Evolutionary conservation across 2,113 vertebrate genomes (phyloP).

Genomic region (Eretmochelys imbricata): DNA sequence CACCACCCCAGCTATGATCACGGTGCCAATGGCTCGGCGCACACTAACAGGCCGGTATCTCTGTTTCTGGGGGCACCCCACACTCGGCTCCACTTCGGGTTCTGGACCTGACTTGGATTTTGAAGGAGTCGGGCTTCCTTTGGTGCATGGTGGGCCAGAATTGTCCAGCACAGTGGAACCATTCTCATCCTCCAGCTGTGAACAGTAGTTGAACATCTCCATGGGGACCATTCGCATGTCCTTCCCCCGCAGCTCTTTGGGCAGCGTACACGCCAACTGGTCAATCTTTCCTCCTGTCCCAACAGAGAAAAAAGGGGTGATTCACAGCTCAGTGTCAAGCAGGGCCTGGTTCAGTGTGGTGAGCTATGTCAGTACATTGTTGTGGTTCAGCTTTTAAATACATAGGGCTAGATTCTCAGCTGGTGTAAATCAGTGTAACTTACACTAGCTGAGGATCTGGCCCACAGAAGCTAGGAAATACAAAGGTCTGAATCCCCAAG

Average conservation of each 20-base stretch:
- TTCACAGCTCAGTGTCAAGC: not conserved
- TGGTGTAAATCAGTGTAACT: not conserved
- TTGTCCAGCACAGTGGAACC: conserved; percentile 81
- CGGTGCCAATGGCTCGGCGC: conserved; percentile 94
- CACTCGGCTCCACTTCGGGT: conserved; percentile 78
- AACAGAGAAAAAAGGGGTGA: conserved; percentile 26
- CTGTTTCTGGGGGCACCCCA: conserved; percentile 84
- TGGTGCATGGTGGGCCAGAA: conserved; percentile 87
- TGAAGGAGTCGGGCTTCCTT: conserved; percentile 75
- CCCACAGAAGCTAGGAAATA: not conserved
- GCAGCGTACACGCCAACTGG: conserved; percentile 95
- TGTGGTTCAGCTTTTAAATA: not conserved
- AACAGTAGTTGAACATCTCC: conserved; percentile 99
- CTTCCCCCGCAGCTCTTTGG: conserved; percentile 95
- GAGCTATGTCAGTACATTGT: not conserved
- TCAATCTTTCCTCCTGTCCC: conserved; percentile 92
- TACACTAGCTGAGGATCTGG: not conserved
- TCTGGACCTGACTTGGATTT: conserved; percentile 76
- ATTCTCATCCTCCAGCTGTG: conserved; percentile 93
- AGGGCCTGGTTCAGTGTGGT: not conserved
- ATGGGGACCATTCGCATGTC: conserved; percentile 95
- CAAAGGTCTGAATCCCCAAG: not conserved
- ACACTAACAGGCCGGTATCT: conserved; percentile 92
- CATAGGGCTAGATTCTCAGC: not conserved
- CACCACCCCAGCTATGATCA: conserved; percentile 96